Conservation (phyloP, 2,888 invertebrate genomes). For the Cheilosia urbana region DNA sequence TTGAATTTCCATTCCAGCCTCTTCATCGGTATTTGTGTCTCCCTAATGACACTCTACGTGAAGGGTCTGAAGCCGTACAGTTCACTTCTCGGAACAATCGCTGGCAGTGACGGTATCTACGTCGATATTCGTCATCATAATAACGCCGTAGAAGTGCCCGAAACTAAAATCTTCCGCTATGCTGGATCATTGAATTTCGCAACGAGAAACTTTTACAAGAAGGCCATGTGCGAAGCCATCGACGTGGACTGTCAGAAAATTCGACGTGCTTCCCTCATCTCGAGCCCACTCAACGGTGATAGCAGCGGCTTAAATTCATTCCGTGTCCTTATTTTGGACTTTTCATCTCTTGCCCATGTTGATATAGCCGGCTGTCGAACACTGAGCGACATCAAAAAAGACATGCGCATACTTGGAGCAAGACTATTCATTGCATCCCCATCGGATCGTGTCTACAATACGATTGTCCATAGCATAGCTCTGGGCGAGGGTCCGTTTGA, state of each 20-base stretch:
- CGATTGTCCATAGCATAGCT: conserved; percentile 82
- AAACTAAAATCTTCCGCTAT: conserved; percentile 89
- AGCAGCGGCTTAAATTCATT: conserved; percentile 75
- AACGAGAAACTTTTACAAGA: conserved; percentile 86
- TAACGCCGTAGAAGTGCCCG: conserved; percentile 86
- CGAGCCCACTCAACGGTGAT: conserved; percentile 65
- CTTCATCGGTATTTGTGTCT: conserved; percentile 87
- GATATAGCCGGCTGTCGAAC: conserved; percentile 87
- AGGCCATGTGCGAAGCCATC: conserved; percentile 85
- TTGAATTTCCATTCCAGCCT: conserved; percentile 80
- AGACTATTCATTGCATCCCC: conserved; percentile 85
- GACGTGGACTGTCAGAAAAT: conserved; percentile 84
- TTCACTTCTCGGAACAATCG: conserved; percentile 86
- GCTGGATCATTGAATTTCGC: conserved; percentile 89
- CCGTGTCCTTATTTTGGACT: conserved; percentile 85
- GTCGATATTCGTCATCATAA: conserved; percentile 87
- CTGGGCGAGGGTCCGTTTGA: conserved; percentile 83
- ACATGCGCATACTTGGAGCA: conserved; percentile 85
- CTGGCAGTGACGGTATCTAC: conserved; percentile 87
- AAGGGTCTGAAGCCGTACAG: conserved; percentile 87
- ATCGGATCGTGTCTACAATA: conserved; percentile 84
- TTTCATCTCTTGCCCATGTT: conserved; percentile 87
- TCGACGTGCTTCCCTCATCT: conserved; percentile 71
- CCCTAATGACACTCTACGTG: conserved; percentile 88
- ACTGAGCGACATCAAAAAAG: conserved; percentile 85